Evolutionary conservation across 2,888 invertebrate species (phyloP), one percentile per base, ranked within the genome.

Genomic region (Panorpa germanica): DNA sequence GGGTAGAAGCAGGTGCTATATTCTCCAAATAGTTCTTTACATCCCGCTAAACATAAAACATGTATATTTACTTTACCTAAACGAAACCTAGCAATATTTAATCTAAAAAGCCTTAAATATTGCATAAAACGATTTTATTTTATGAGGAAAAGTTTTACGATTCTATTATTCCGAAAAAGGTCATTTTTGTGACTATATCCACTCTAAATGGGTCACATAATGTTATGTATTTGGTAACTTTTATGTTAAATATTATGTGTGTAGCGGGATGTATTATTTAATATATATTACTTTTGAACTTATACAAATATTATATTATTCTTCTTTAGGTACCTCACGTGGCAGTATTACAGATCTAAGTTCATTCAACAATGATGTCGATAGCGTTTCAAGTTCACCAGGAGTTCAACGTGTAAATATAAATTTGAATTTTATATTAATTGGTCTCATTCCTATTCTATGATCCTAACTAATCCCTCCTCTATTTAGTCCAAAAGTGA

Each of bases 351-450:
- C 72, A 7, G 86, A 88, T 52, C 57, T 83, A 34, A 64, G 71
- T 3, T 65, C 70, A 2, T 61, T 65, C 14, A 63, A 60, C 40
- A 61, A 70, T 1, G 91, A 91, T 45, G 63, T 81, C 33, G 91
- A 93, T 49, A 90, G 88, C 50, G 76, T 77, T 1, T 73, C 73
- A 40, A 86, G 88, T 45, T 90, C 91, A 13, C 91, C 91, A 0
- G 77, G 78, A n/a, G 68, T 82, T 25, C 67, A 69, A 38, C 60
- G 73, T 59, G 80, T 78, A 45, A 48, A 50, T 49, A 28, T 24
- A 11, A 31, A 29, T 25, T 31, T 25, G 10, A 8, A 27, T 28
- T n/a, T 29, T 33, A 19, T 8, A 25, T 2, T 16, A 22, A 26
- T 35, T 13, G 16, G 15, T 21, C 22, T 11, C 23, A n/a, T 21